A percentile compares a stretch with the other conserved stretches of the same genome.
Conservation (phyloP, 30 jellyfish, hydroid and myxozoan genomes). For the Aurelia coerulea region DNA sequence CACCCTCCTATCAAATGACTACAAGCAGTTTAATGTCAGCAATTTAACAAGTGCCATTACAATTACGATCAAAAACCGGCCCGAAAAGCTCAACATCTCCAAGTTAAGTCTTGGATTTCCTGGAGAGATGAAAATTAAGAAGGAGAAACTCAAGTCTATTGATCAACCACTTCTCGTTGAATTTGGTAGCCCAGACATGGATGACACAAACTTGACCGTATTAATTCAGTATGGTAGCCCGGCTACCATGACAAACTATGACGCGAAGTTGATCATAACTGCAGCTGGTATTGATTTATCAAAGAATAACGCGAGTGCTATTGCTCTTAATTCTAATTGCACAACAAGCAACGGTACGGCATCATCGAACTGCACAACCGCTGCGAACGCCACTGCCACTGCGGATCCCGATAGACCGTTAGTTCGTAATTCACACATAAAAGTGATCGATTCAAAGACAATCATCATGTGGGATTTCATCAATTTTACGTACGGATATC, state of each 20-base stretch:
- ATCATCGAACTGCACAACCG: constrained; percentile 11
- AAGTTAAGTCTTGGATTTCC: constrained; percentile 33
- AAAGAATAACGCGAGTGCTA: background rate
- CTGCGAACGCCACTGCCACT: constrained; percentile 31
- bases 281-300: constrained; percentile 32
- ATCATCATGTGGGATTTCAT: constrained; percentile 74
- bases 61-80: constrained; percentile 39
- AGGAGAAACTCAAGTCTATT: constrained; percentile 24
- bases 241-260: constrained; percentile 67
- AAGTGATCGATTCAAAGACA: constrained; percentile 66
- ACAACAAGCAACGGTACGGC: constrained; percentile 12
- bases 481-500: constrained; percentile 57
- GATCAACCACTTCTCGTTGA: constrained; percentile 63
- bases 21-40: constrained; percentile 26
- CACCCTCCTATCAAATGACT: constrained; percentile 20
- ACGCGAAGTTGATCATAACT: constrained; percentile 50
- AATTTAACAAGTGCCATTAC: constrained; percentile 41
- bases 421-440: constrained; percentile 51
- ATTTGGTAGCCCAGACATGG: constrained; percentile 54
- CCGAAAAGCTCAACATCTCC: constrained; percentile 28
- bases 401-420: constrained; percentile 14
- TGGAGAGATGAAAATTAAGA: constrained; percentile 47
- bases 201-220: constrained; percentile 47
- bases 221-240: constrained; percentile 79
- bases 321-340: no score